Base-by-base conservation (phyloP, 1,140 invertebrate genomes). In the Aricia agestis region DNA sequence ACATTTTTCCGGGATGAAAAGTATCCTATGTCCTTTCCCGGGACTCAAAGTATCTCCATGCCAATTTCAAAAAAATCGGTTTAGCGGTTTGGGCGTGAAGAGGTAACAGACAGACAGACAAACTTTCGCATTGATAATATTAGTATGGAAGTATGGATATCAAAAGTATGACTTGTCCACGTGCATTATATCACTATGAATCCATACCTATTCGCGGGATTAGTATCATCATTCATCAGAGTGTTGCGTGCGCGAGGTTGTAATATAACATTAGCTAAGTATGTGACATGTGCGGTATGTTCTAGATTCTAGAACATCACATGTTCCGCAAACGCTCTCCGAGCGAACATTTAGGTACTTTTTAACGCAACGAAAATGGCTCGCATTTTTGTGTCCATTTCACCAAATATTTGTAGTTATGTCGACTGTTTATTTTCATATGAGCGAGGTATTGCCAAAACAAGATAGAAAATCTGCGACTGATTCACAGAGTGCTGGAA, bases 401-500 rank as follows among this genome's bases (percentile, higher is more conserved):
- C 52, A 75, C 18, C 72, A 73, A 72, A 63, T 73, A 69, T 42
- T 70, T 61, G 59, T 63, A 63, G 68, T 25, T 65, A 69, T 63
- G 61, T 63, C 18, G 18, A 70, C 17, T 67, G 67, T 42, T 70
- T 67, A 32, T 71, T 69, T 78, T 75, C 31, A 41, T 61, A 59
- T 32, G 68, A 13, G 32, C 68, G 58, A 31, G 36, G 74, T 82
- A 84, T 85, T 86, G 87, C 87, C 88, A 90, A 90, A 89, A 83
- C 70, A 74, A 86, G 77, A 82, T 76, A 77, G 79, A 78, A 81
- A 85, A 85, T 83, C 74, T 85, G 79, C 77, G 84, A 78, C 80
- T 82, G 83, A 87, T 83, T 84, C 81, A 81, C 78, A 76, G 72
- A 71, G 78, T 81, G 78, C 88, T 89, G 89, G 89, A 89, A 68